Evolutionary conservation across 2,888 invertebrate genomes (phyloP).

Genomic region (Amphipoea lucens): DNA sequence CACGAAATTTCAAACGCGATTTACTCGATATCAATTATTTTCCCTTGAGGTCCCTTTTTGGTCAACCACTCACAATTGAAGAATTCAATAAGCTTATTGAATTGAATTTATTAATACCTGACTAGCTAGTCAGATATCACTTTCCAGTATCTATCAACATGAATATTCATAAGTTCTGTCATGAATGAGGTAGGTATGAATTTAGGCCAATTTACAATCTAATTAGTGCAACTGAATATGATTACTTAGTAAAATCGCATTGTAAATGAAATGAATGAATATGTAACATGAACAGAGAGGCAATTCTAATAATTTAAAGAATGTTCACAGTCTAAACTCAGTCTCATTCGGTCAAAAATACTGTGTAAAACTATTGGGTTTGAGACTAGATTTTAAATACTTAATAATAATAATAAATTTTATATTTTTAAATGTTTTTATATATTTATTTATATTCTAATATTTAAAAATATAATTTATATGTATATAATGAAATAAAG

Average conservation of each 20-base stretch:
- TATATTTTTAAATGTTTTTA: too few species aligned
- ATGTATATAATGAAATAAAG: too few species aligned
- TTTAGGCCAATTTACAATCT: conserved; percentile 31
- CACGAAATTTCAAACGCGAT: too few species aligned
- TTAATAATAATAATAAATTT: too few species aligned
- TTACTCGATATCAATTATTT: too few species aligned
- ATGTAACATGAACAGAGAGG: background rate
- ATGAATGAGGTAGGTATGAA: conserved; percentile 12
- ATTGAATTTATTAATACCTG: too few species aligned
- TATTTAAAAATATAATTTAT: too few species aligned
- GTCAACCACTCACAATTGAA: too few species aligned
- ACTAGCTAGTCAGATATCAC: background rate
- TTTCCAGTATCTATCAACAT: conserved; percentile 24
- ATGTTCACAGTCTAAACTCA: background rate
- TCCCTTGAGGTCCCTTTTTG: too few species aligned
- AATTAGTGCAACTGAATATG: conserved; percentile 8
- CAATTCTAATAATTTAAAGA: background rate
- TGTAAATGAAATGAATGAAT: background rate
- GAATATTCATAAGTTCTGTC: conserved; percentile 26
- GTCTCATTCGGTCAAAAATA: background rate
- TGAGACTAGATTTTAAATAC: background rate
- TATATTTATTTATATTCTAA: too few species aligned
- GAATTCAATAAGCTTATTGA: background rate
- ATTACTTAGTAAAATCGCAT: background rate
- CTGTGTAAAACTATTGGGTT: background rate